phyloP scores from a whole-genome alignment of 2,113 vertebrate genomes.

The Austrofundulus limnaeus region DNA sequence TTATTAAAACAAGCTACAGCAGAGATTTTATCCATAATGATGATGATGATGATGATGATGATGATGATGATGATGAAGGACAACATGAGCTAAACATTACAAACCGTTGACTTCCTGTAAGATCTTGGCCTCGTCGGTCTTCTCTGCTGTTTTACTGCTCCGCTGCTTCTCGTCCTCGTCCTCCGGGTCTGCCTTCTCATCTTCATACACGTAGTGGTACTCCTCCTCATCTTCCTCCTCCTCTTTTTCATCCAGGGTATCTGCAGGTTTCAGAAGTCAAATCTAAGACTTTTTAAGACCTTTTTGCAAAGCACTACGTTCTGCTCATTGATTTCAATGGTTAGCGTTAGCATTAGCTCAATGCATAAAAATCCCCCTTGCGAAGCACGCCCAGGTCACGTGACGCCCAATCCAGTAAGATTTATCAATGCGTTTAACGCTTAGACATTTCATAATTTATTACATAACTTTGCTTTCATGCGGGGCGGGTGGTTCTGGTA shows the following conservation, averaged over 20 bases:
- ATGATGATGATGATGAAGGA: slow-evolving; percentile 13
- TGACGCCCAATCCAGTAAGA: too few relatives aligned
- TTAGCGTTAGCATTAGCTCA: too few relatives aligned
- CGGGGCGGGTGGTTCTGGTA: too few relatives aligned
- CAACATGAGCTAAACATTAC: slow-evolving; percentile 13
- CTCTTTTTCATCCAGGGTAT: slow-evolving; percentile 69
- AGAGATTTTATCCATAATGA: not conserved
- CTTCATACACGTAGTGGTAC: slow-evolving; percentile 84
- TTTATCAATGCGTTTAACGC: too few relatives aligned
- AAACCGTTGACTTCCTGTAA: slow-evolving; percentile 91
- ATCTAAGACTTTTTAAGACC: too few relatives aligned
- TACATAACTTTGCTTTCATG: too few relatives aligned
- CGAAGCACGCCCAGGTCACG: too few relatives aligned
- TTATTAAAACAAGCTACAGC: not conserved
- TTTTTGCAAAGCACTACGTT: too few relatives aligned
- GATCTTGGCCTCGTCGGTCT: slow-evolving; percentile 79
- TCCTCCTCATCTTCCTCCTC: slow-evolving; percentile 77
- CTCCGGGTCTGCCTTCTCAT: slow-evolving; percentile 84
- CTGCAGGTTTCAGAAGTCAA: too few relatives aligned
- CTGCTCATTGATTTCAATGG: too few relatives aligned
- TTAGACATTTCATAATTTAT: too few relatives aligned
- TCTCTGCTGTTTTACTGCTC: slow-evolving; percentile 71
- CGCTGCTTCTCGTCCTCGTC: slow-evolving; percentile 85
- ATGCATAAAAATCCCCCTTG: too few relatives aligned
- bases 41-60: slow-evolving; percentile 1